Percentiles rank a stretch among this genome's conserved stretches.
Evolutionary conservation across 2,888 invertebrate species (phyloP).

Genomic region (Tanypteryx hageni): DNA sequence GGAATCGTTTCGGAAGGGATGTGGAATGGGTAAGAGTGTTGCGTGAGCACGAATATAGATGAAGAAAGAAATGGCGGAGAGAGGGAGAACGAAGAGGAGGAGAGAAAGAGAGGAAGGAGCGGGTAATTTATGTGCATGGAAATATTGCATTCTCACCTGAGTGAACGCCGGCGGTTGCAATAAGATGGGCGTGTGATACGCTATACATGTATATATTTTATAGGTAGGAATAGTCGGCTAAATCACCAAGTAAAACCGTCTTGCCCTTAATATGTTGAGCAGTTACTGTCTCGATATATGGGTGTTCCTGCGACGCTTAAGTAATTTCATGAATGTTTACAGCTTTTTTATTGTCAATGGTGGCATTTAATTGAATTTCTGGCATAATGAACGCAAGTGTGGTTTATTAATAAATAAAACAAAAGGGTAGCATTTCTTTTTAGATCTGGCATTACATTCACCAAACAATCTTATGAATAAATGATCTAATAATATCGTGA

Average conservation of each 20-base stretch:
- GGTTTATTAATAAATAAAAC: no score
- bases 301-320: not conserved
- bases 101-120: not conserved
- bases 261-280: conserved; percentile 25
- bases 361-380: no score
- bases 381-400: no score
- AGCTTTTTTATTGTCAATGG: not conserved
- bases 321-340: not conserved
- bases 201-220: conserved; percentile 38
- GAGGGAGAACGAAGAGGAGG: not conserved
- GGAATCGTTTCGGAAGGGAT: conserved; percentile 29
- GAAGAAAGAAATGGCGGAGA: not conserved
- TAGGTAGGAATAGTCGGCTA: not conserved
- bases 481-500: no score
- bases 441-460: no score
- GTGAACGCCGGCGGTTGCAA: conserved; percentile 34
- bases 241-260: not conserved
- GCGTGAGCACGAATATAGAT: conserved; percentile 20
- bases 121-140: conserved; percentile 45
- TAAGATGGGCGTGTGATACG: conserved; percentile 38
- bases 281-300: conserved; percentile 23
- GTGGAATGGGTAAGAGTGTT: not conserved
- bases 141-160: conserved; percentile 55
- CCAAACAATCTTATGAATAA: no score
- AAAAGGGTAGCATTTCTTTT: no score